Conservation (phyloP, 2,113 vertebrate species). For the Siniperca chuatsi region DNA sequence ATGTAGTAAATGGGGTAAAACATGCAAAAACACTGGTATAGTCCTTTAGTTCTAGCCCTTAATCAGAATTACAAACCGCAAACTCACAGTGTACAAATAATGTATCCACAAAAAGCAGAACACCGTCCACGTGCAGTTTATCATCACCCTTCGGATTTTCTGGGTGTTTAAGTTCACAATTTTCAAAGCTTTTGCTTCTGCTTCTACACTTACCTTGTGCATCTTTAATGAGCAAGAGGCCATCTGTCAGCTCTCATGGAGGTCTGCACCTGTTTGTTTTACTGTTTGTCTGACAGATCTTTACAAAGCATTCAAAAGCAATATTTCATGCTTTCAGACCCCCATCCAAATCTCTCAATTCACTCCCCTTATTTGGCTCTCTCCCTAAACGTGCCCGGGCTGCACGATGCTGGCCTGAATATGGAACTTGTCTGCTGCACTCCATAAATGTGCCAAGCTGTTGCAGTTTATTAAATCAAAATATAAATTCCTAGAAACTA, state of each 20-base stretch:
- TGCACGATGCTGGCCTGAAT: conserved; percentile 42
- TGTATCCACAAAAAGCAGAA: background rate
- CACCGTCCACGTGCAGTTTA: conserved; percentile 3
- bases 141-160: conserved; percentile 20
- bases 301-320: conserved; percentile 3
- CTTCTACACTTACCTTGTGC: background rate
- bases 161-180: background rate
- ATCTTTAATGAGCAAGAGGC: background rate
- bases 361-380: background rate
- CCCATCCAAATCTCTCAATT: conserved; percentile 26
- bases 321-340: background rate
- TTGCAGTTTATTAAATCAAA: conserved; percentile 14
- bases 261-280: conserved; percentile 29
- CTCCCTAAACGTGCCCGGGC: conserved; percentile 46
- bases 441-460: conserved; percentile 35
- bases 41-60: background rate
- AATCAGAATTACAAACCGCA: background rate
- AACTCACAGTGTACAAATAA: background rate
- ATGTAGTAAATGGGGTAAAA: background rate
- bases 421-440: background rate
- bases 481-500: conserved; percentile 21
- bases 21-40: background rate
- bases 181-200: background rate
- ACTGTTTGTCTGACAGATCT: conserved; percentile 1
- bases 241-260: conserved; percentile 18